Conservation (phyloP, 2,113 vertebrate species). For the Scomber scombrus region DNA sequence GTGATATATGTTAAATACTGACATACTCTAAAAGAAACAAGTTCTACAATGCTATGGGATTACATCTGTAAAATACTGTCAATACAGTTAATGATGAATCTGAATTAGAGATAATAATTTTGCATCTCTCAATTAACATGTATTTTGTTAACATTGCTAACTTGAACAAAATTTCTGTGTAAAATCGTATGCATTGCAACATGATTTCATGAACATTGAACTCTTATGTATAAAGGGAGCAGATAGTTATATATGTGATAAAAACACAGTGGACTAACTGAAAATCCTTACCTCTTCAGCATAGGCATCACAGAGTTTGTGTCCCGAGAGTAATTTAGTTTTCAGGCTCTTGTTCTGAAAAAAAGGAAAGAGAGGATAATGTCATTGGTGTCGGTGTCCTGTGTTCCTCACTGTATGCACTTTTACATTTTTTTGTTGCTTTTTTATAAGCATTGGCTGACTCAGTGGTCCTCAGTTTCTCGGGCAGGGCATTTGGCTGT, state of each 20-base stretch:
- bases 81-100: too few relatives aligned
- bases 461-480: constrained; percentile 27
- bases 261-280: constrained; percentile 6
- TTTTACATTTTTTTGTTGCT: constrained; percentile 1
- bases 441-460: constrained; percentile 23
- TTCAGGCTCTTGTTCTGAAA: constrained; percentile 98
- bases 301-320: constrained; percentile 95
- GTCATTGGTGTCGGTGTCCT: constrained; percentile 5
- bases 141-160: background rate
- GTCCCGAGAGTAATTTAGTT: constrained; percentile 95
- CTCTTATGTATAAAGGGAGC: constrained; percentile 23
- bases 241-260: constrained; percentile 18
- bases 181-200: background rate
- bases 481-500: constrained; percentile 18
- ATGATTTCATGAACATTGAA: constrained; percentile 11
- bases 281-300: constrained; percentile 92
- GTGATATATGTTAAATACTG: too few relatives aligned
- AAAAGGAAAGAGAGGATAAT: constrained; percentile 45
- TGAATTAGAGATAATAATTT: background rate
- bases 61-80: too few relatives aligned
- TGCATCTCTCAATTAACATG: background rate
- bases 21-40: too few relatives aligned
- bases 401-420: background rate
- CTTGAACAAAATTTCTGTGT: background rate
- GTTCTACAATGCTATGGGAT: too few relatives aligned